Percentiles rank a stretch among this genome's conserved stretches.
These are phyloP conservation scores for Ifrita kowaldi DNA, from an alignment of 2,113 vertebrate species.

Conservation along the genomic window DNA sequence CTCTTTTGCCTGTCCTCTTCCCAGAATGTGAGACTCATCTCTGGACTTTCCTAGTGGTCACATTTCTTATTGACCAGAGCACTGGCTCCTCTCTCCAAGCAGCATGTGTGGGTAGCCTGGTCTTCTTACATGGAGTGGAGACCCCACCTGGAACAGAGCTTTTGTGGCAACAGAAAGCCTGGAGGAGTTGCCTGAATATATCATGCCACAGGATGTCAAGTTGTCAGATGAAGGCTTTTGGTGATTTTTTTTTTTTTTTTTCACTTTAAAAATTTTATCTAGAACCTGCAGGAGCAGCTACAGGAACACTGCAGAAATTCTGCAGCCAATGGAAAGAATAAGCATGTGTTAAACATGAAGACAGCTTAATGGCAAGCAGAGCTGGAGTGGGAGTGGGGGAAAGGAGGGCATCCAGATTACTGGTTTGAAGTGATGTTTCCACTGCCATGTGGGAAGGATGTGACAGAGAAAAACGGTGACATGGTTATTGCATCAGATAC, in stretches of 20 bases:
- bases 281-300: neutral
- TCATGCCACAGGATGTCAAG: neutral
- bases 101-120: neutral
- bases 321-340: slow-evolving; percentile 3
- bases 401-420: slow-evolving; percentile 28
- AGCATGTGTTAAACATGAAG: slow-evolving; percentile 11
- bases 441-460: slow-evolving; percentile 34
- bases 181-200: neutral
- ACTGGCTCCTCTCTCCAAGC: neutral
- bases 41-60: neutral
- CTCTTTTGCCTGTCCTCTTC: neutral
- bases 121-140: neutral
- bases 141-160: neutral
- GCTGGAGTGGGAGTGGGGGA: slow-evolving; percentile 48
- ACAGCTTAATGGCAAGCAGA: slow-evolving; percentile 21
- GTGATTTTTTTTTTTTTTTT: too few species aligned
- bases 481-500: slow-evolving; percentile 31
- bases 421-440: slow-evolving; percentile 27
- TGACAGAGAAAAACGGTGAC: slow-evolving; percentile 33
- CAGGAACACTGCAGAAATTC: neutral
- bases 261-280: neutral
- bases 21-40: neutral
- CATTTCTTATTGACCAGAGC: neutral
- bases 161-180: neutral
- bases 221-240: neutral